Evolutionary conservation across 2,888 invertebrate species (phyloP).

Genomic region (Cosmopolites sordidus): DNA sequence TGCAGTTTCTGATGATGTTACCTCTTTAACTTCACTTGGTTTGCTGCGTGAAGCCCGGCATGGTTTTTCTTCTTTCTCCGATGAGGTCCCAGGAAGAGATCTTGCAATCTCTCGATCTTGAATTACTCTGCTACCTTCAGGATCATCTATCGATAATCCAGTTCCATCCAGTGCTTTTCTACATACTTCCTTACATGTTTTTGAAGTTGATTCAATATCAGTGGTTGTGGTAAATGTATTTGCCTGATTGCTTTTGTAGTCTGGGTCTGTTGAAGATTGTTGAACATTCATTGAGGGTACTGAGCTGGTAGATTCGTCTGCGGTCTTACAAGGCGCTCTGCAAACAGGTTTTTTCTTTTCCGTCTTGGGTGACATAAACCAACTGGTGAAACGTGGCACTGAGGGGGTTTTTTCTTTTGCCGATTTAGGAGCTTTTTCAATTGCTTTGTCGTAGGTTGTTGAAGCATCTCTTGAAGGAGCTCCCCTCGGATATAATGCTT

Average conservation of each 20-base stretch:
- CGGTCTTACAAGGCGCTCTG: background rate
- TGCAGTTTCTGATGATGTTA: background rate
- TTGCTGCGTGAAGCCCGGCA: too few relatives aligned
- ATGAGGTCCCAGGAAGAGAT: too few relatives aligned
- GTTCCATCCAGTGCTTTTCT: too few relatives aligned
- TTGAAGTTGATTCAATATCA: background rate
- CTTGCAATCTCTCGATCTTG: too few relatives aligned
- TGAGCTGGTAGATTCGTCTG: background rate
- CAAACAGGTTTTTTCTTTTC: conserved; percentile 1
- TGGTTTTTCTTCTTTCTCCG: too few relatives aligned
- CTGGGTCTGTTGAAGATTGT: conserved; percentile 5
- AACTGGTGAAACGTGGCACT: conserved; percentile 10
- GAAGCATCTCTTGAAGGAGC: background rate
- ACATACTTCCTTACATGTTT: too few relatives aligned
- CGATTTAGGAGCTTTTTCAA: conserved; percentile 8
- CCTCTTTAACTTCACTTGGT: background rate
- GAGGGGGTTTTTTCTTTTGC: background rate
- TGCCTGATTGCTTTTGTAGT: conserved; percentile 5
- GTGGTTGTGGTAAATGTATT: background rate
- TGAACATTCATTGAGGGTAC: background rate
- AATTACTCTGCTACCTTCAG: too few relatives aligned
- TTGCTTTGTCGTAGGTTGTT: conserved; percentile 13
- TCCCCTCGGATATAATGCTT: conserved; percentile 2
- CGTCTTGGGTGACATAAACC: conserved; percentile 8
- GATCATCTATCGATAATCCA: too few relatives aligned